Percentiles rank a stretch among this genome's conserved stretches.
phyloP scores from a whole-genome alignment of 2,113 vertebrate species.

The Empidonax traillii region DNA sequence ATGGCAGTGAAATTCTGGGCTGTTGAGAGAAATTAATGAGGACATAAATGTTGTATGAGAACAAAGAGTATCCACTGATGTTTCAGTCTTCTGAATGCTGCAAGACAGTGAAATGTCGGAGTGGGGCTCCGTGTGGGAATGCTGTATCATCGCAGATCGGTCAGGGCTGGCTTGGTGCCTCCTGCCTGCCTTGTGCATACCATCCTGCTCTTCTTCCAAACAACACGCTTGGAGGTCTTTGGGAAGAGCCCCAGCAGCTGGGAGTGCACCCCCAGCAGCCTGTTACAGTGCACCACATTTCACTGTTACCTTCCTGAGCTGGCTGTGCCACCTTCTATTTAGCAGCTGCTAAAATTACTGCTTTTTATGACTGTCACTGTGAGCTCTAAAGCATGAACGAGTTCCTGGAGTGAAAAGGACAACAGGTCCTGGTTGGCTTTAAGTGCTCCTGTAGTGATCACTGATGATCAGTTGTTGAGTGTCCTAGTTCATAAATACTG shows the following conservation, averaged over 20 bases:
- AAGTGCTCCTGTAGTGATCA: neutral
- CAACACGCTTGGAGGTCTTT: neutral
- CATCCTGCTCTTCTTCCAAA: neutral
- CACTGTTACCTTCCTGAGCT: neutral
- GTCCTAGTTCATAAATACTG: neutral
- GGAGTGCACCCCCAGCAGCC: too few relatives aligned
- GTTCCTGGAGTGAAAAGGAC: neutral
- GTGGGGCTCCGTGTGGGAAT: neutral
- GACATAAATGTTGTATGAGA: neutral
- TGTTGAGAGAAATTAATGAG: neutral
- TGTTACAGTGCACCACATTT: rapidly evolving
- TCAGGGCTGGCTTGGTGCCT: neutral
- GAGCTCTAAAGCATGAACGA: rapidly evolving
- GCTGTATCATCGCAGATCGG: neutral
- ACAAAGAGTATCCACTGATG: rapidly evolving
- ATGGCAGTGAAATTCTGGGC: neutral
- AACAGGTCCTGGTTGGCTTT: neutral
- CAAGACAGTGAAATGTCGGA: rapidly evolving
- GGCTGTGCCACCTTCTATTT: neutral
- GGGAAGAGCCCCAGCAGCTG: neutral
- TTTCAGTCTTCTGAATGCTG: neutral
- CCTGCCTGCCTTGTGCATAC: neutral
- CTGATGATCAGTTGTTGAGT: neutral
- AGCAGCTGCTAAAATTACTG: neutral
- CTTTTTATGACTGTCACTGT: neutral